Conservation (phyloP, 2,888 invertebrate genomes). For the Neuroscelio doddi region DNA sequence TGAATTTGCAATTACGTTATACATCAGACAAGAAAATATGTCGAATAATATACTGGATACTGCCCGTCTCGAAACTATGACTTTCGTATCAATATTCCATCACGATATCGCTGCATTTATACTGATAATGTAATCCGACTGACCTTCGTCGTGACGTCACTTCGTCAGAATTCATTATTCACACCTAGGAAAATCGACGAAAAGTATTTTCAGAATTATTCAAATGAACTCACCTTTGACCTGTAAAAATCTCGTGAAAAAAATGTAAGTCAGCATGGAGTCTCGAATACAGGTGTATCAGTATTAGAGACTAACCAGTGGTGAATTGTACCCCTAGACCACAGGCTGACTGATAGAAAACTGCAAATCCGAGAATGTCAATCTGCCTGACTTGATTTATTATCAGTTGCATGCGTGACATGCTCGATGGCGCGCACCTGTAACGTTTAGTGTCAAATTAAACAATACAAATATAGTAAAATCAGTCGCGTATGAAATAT, state of each 20-base stretch:
- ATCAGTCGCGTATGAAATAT: no score
- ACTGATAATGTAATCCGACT: slow-evolving; percentile 35
- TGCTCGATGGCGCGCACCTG: slow-evolving; percentile 12
- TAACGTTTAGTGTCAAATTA: slow-evolving; percentile 1
- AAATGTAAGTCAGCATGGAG: slow-evolving; percentile 69
- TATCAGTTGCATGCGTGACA: slow-evolving; percentile 12
- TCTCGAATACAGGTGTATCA: slow-evolving; percentile 65
- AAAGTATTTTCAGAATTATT: slow-evolving; percentile 27
- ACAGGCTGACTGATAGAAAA: slow-evolving; percentile 67
- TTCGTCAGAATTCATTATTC: slow-evolving; percentile 54
- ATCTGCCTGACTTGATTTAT: slow-evolving; percentile 35
- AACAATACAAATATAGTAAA: slow-evolving; percentile 11
- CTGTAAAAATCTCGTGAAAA: slow-evolving; percentile 63
- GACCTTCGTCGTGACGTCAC: slow-evolving; percentile 55
- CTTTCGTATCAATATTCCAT: slow-evolving; percentile 54
- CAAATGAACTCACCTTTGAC: slow-evolving; percentile 54
- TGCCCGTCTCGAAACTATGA: neutral
- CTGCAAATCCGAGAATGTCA: slow-evolving; percentile 54
- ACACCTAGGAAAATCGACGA: slow-evolving; percentile 43
- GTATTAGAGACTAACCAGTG: slow-evolving; percentile 46
- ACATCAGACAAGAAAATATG: no score
- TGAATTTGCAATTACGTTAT: no score
- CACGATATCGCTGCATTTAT: slow-evolving; percentile 52
- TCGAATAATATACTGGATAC: neutral
- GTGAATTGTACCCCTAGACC: slow-evolving; percentile 66